Base-by-base conservation (phyloP, 2,888 invertebrate species). In the Acanthosepion lycidas region DNA sequence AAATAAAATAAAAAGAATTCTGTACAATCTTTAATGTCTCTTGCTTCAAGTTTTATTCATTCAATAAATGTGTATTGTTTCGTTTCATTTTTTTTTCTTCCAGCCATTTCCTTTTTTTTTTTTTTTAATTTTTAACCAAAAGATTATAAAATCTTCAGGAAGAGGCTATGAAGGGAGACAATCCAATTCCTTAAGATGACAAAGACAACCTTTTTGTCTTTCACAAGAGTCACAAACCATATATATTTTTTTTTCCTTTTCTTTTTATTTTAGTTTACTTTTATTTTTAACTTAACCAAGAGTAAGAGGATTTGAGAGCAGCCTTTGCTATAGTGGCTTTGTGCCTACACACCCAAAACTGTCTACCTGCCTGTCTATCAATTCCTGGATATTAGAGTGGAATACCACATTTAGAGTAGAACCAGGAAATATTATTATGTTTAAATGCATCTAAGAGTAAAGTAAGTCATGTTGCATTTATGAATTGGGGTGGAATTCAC, bases 221-320 rank as follows among this genome's bases (percentile, higher is more conserved):
- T 78, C 59, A 59, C 59, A 59, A 59, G 59, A 59, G 23, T 59
- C 59, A 59, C 59, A 59, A 59, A 59, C 59, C 59, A 59, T 15
- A 55, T 55, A 53, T 53, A 15, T 55, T 55, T 55, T 55, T 55
- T 55, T 55, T 20, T 20, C 20, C 20, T 55, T 20, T 20, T 20
- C 2, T 20, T 55, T 20, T 59, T 59, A 23, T 59, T 59, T 59
- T 59, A 33, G 12, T 78, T n/a, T 78, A 42, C 33, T 12, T 12
- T 78, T 78, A 33, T n/a, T 28, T n/a, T 78, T 12, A 9, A 78
- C 78, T 78, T 78, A 42, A 78, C n/a, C n/a, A 78, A 18, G n/a
- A 33, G n/a, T 78, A 78, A 78, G n/a, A 78, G n/a, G n/a, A 78
- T 78, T 78, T 78, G n/a, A 78, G n/a, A 78, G 78, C n/a, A 78